phyloP scores from a whole-genome alignment of 2,113 vertebrate genomes.

The Panthera uncia region DNA sequence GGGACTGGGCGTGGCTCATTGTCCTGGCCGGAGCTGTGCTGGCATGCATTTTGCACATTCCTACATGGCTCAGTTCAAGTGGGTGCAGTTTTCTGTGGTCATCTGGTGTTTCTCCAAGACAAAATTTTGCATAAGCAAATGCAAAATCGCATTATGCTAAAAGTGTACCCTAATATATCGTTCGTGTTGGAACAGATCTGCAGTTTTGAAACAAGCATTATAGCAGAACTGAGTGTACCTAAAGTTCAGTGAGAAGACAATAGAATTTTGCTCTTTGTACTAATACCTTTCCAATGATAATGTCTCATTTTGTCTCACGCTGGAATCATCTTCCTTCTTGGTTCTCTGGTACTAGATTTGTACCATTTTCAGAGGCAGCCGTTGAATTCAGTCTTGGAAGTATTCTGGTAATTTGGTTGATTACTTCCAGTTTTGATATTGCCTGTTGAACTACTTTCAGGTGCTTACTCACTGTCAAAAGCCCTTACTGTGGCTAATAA shows the following conservation, averaged over 20 bases:
- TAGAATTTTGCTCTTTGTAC: not conserved
- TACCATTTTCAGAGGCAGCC: not conserved
- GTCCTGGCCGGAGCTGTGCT: not conserved
- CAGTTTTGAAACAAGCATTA: not conserved
- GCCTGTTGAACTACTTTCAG: not conserved
- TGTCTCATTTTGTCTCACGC: not conserved
- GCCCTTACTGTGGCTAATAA: not conserved
- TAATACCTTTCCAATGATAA: not conserved
- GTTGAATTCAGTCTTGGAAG: not conserved
- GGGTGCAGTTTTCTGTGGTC: not conserved
- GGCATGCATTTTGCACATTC: not conserved
- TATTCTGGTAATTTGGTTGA: not conserved
- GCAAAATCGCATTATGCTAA: not conserved
- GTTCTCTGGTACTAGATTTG: not conserved
- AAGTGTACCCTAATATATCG: not conserved
- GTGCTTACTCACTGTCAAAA: not conserved
- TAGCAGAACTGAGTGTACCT: not conserved
- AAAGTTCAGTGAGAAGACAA: not conserved
- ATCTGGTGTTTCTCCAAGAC: not conserved
- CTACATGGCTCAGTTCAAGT: not conserved
- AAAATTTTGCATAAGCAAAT: not conserved
- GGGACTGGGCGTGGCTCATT: not conserved
- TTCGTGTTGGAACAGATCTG: not conserved
- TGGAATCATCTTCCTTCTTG: not conserved
- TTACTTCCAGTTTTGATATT: not conserved